These are phyloP conservation scores for Xylophagus ater DNA, from an alignment of 2,888 invertebrate species.

Conservation along the genomic window DNA sequence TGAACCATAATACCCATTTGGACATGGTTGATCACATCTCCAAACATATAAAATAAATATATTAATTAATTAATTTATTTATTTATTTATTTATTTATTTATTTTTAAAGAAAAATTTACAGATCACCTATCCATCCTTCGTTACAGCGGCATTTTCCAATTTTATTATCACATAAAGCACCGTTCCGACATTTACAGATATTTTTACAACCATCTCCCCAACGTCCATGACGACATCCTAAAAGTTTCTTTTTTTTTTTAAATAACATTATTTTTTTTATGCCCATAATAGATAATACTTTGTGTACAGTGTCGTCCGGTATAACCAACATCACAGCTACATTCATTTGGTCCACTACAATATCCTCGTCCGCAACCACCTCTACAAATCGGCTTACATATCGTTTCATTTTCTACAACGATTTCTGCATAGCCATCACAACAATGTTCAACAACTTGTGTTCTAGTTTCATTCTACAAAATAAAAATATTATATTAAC, in stretches of 20 bases:
- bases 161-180: conserved; percentile 50
- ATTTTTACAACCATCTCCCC: conserved; percentile 63
- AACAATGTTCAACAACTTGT: conserved; percentile 59
- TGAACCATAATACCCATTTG: conserved; percentile 31
- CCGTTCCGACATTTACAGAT: conserved; percentile 52
- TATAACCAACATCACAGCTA: conserved; percentile 45
- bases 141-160: conserved; percentile 54
- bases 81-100: not conserved
- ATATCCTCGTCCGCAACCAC: conserved; percentile 38
- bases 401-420: conserved; percentile 32
- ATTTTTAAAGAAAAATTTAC: conserved; percentile 39
- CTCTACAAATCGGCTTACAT: conserved; percentile 37
- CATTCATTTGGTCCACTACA: conserved; percentile 52
- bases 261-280: too few relatives aligned
- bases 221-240: conserved; percentile 58
- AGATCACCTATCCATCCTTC: conserved; percentile 57
- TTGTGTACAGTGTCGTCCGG: conserved; percentile 34
- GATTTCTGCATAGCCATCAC: conserved; percentile 58
- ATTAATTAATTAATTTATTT: not conserved
- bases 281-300: too few relatives aligned
- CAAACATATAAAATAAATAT: not conserved
- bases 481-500: not conserved
- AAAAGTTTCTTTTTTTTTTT: too few relatives aligned
- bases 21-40: conserved; percentile 35
- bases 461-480: conserved; percentile 57